Evolutionary conservation across 2,888 invertebrate genomes (phyloP).

Genomic region (Drosophila birchii): DNA sequence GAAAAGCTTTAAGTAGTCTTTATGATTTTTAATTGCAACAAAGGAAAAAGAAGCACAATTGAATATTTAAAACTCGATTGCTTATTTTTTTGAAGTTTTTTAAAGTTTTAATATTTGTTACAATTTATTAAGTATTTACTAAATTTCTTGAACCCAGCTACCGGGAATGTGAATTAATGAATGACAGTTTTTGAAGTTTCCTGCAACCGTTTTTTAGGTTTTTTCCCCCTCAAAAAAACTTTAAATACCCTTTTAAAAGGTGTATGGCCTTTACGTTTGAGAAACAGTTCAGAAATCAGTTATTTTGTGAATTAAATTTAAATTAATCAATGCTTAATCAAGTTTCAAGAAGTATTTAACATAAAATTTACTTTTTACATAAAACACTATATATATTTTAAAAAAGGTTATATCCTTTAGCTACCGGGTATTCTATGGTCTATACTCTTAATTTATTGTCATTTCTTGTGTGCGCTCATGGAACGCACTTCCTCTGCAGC

Average conservation of each 20-base stretch:
- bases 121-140: neutral
- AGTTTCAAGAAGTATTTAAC: too few species aligned
- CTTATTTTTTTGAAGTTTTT: neutral
- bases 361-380: too few species aligned
- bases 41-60: neutral
- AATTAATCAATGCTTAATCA: too few species aligned
- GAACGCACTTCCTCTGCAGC: conserved; percentile 65
- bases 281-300: neutral
- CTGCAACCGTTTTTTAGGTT: neutral
- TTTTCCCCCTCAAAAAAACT: neutral
- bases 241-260: neutral
- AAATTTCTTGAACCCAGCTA: neutral
- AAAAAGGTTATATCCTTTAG: neutral
- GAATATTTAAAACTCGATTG: neutral
- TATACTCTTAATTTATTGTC: neutral
- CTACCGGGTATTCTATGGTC: conserved; percentile 2
- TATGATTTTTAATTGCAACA: neutral
- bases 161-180: neutral
- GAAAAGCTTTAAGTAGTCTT: neutral
- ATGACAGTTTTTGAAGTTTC: neutral
- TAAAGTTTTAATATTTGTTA: neutral
- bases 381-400: too few species aligned
- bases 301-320: neutral
- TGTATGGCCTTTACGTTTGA: neutral
- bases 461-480: conserved; percentile 5